Evolutionary conservation across 2,888 invertebrate genomes (phyloP), one percentile per base, ranked within the genome.

Genomic region (Glaucopsyche alexis): DNA sequence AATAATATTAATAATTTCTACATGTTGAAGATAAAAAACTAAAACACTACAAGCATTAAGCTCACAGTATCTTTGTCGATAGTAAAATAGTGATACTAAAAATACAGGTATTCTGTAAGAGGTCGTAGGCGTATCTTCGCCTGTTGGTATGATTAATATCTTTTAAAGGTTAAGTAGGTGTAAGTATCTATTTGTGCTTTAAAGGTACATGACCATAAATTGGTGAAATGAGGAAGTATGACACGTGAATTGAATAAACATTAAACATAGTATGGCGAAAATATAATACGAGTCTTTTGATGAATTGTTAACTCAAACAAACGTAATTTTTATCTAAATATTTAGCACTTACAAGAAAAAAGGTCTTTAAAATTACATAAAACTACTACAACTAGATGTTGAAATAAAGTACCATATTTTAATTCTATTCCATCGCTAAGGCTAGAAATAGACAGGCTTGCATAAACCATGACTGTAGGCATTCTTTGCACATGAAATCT

Each of bases 101-200:
- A 29, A 29, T 29, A 38, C 29, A 60, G 29, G 60, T 60, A 60
- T 60, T 60, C 60, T 60, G 13, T 55, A 19, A 38, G 60, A 11
- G 60, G 60, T 60, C 60, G 66, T 72, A 50, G 72, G 72, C 67
- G 72, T 67, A 52, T 52, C 19, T 67, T 60, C 60, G 60, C 60
- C 60, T 60, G 60, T 67, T 50, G 67, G 67, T 67, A 45, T 67
- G 72, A 72, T 72, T 72, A 72, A 72, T 67, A 72, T 67, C 72
- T 72, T 67, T 52, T 65, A 42, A 67, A 67, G 72, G 52, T 55
- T 52, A 72, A 65, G 47, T 42, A 69, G 29, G 45, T 49, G 40
- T 66, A 66, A 40, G 42, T 42, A n/a, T 13, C n/a, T 66, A 66
- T 9, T 66, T 42, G 42, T 8, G 16, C 42, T 66, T 66, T 40